Conservation (phyloP, 2,113 vertebrate species). For the Promerops cafer region DNA sequence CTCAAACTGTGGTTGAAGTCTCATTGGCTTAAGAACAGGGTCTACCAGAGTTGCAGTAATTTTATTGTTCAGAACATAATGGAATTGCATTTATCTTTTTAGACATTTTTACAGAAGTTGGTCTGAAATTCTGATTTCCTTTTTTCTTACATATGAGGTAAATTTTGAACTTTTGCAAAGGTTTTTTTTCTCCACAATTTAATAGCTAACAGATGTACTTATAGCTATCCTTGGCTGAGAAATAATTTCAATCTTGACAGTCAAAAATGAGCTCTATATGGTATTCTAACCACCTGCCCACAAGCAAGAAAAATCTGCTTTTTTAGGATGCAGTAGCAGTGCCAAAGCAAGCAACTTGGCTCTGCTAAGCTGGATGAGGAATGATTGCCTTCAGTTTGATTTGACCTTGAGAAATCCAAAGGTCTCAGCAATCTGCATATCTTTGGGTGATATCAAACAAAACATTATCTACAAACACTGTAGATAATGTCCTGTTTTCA, state of each 20-base stretch:
- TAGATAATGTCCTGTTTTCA: background rate
- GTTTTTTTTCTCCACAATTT: constrained; percentile 47
- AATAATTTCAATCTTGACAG: constrained; percentile 70
- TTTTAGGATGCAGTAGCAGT: constrained; percentile 50
- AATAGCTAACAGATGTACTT: constrained; percentile 71
- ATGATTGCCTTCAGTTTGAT: constrained; percentile 52
- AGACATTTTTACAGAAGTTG: background rate
- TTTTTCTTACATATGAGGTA: background rate
- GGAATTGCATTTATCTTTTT: background rate
- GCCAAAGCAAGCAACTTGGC: constrained; percentile 61
- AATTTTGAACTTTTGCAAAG: constrained; percentile 3
- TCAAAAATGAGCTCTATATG: constrained; percentile 69
- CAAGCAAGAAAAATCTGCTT: constrained; percentile 53
- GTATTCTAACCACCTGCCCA: constrained; percentile 65
- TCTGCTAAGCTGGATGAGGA: constrained; percentile 52
- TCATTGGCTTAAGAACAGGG: background rate
- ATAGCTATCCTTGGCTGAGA: constrained; percentile 58
- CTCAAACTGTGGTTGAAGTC: background rate
- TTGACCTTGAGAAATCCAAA: constrained; percentile 65
- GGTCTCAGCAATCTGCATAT: background rate
- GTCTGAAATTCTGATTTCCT: background rate
- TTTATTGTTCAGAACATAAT: background rate
- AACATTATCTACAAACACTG: too few relatives aligned
- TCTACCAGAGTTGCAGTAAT: background rate
- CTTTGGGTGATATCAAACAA: too few relatives aligned